phyloP scores from a whole-genome alignment of 2,888 invertebrate genomes.

The Latrodectus hesperus region DNA sequence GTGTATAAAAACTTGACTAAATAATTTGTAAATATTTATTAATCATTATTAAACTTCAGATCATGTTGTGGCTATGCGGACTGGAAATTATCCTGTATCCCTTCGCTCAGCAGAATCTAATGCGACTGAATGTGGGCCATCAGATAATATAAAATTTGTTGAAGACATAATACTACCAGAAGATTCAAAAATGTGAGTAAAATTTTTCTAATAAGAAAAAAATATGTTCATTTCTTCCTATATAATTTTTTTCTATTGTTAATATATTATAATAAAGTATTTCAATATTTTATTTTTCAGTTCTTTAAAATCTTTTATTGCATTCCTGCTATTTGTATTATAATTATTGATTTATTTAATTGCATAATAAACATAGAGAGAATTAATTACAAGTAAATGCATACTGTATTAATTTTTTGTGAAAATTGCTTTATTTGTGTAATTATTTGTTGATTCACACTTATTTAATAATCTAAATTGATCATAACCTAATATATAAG shows the following conservation, averaged over 20 bases:
- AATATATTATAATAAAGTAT: background rate
- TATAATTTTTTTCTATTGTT: background rate
- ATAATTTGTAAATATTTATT: background rate
- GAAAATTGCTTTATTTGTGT: too few species aligned
- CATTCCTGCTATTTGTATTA: too few species aligned
- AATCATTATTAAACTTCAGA: constrained; percentile 75
- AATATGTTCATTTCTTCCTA: background rate
- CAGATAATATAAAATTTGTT: constrained; percentile 74
- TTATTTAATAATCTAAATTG: too few species aligned
- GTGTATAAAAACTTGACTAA: background rate
- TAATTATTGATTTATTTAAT: too few species aligned
- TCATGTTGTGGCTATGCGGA: constrained; percentile 78
- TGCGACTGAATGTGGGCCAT: constrained; percentile 15
- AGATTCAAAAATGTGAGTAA: constrained; percentile 77
- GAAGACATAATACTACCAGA: constrained; percentile 76
- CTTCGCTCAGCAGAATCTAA: constrained; percentile 71
- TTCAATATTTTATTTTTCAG: too few species aligned
- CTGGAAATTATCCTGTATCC: constrained; percentile 78
- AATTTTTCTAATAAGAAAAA: background rate
- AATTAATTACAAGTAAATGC: too few species aligned
- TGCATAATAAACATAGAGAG: too few species aligned
- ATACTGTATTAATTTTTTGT: too few species aligned
- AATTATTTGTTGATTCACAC: too few species aligned
- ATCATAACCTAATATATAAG: too few species aligned
- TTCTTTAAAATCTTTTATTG: too few species aligned